Percentiles rank a stretch among this genome's conserved stretches.
These are phyloP conservation scores for Lordiphosa stackelbergi DNA, from an alignment of 1,140 invertebrate genomes.

Conservation along the genomic window DNA sequence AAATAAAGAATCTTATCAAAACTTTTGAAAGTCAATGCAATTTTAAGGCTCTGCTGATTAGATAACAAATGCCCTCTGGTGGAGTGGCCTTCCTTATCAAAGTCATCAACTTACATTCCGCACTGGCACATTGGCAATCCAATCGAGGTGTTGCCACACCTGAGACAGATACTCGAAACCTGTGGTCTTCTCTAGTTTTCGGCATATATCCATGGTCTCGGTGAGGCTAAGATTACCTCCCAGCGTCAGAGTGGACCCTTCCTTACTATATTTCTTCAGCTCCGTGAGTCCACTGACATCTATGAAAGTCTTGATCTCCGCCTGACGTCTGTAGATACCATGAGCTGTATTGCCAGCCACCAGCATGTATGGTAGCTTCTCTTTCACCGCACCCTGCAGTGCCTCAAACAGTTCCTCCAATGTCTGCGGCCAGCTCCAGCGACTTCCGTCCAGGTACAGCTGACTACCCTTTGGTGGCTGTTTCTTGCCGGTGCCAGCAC, in stretches of 20 bases:
- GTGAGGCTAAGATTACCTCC: slow-evolving; percentile 84
- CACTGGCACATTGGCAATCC: slow-evolving; percentile 85
- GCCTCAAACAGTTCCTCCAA: slow-evolving; percentile 80
- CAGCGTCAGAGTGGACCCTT: slow-evolving; percentile 77
- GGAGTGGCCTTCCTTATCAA: neutral
- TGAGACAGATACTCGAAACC: slow-evolving; percentile 78
- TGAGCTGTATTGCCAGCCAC: slow-evolving; percentile 80
- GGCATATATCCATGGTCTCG: slow-evolving; percentile 82
- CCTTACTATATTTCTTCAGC: slow-evolving; percentile 78
- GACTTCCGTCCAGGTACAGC: slow-evolving; percentile 60
- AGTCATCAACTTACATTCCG: slow-evolving; percentile 80
- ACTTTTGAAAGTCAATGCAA: too few species aligned
- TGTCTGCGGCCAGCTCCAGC: slow-evolving; percentile 69
- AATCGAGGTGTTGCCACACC: slow-evolving; percentile 80
- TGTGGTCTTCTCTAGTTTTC: slow-evolving; percentile 77
- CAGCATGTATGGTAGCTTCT: slow-evolving; percentile 77
- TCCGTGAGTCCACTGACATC: slow-evolving; percentile 85
- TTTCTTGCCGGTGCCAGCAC: slow-evolving; percentile 55
- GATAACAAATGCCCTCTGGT: slow-evolving; percentile 19
- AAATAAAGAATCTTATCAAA: slow-evolving; percentile 5
- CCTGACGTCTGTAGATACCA: slow-evolving; percentile 81
- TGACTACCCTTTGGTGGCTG: slow-evolving; percentile 23
- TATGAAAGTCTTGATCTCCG: slow-evolving; percentile 81
- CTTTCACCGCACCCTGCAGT: slow-evolving; percentile 77
- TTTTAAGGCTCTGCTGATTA: slow-evolving; percentile 3